These are phyloP conservation scores for Pitangus sulphuratus DNA, from an alignment of 2,797 vertebrate genomes.

Conservation along the genomic window DNA sequence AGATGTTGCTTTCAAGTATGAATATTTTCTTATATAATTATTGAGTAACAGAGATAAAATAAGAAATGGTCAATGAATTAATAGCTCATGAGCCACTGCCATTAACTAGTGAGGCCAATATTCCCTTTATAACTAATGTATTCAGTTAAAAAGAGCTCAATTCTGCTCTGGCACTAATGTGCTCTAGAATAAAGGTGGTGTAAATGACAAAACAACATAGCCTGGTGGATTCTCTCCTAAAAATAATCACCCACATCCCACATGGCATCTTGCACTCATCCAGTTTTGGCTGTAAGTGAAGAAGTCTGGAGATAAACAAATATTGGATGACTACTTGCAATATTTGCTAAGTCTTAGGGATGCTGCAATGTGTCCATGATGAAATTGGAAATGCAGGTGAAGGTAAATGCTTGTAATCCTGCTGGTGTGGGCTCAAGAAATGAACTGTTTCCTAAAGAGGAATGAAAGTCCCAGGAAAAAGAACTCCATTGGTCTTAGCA, in stretches of 20 bases:
- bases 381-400: not conserved
- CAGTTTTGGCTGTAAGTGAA: not conserved
- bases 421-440: not conserved
- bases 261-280: not conserved
- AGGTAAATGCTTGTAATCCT: not conserved
- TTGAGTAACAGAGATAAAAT: not conserved
- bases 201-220: not conserved
- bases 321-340: not conserved
- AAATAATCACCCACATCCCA: not conserved
- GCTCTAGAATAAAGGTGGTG: not conserved
- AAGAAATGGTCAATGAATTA: not conserved
- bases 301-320: not conserved
- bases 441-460: not conserved
- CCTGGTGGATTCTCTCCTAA: not conserved
- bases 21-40: not conserved
- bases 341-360: not conserved
- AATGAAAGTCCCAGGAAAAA: not conserved
- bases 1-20: not conserved
- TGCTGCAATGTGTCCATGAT: not conserved
- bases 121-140: fast-evolving
- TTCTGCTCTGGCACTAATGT: not conserved
- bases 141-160: not conserved
- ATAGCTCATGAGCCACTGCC: not conserved
- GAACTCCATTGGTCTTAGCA: not conserved
- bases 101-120: not conserved